Percentiles rank a stretch among this genome's conserved stretches.
Evolutionary conservation across 1,140 invertebrate genomes (phyloP).

Genomic region (Oppia nitens): DNA sequence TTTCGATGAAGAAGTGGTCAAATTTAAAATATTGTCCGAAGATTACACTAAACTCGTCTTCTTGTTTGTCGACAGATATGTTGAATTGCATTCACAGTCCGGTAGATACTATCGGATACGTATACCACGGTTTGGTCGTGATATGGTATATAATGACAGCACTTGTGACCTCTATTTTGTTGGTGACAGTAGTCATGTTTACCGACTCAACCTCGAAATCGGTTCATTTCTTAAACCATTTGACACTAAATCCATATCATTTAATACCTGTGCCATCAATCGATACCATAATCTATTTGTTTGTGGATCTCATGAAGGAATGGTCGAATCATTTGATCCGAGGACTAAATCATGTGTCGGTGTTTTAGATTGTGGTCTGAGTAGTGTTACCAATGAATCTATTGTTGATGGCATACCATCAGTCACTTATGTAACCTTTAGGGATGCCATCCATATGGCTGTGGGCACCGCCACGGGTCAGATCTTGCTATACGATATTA

Average conservation of each 20-base stretch:
- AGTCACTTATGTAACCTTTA: conserved; percentile 59
- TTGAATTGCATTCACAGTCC: conserved; percentile 86
- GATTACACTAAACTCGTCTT: conserved; percentile 62
- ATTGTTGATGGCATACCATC: conserved; percentile 49
- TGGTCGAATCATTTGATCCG: conserved; percentile 91
- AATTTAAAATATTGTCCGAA: conserved; percentile 68
- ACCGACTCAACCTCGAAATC: conserved; percentile 83
- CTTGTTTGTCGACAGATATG: conserved; percentile 48
- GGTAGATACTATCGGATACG: conserved; percentile 77
- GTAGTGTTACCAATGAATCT: conserved; percentile 41
- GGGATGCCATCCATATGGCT: conserved; percentile 63
- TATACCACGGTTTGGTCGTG: conserved; percentile 87
- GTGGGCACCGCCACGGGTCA: conserved; percentile 82
- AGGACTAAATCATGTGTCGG: conserved; percentile 53
- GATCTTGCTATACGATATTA: conserved; percentile 80
- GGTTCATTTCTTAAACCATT: conserved; percentile 80
- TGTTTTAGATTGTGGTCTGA: conserved; percentile 66
- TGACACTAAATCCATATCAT: conserved; percentile 48
- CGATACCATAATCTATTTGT: conserved; percentile 67
- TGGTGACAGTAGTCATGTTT: conserved; percentile 79
- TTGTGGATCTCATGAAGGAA: conserved; percentile 76
- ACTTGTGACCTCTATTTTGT: conserved; percentile 83
- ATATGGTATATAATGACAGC: conserved; percentile 75
- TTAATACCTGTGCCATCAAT: conserved; percentile 77
- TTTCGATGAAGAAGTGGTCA: conserved; percentile 84